Evolutionary conservation across 2,113 vertebrate genomes (phyloP), one percentile per base, ranked within the genome.

Genomic region (Pituophis catenifer): DNA sequence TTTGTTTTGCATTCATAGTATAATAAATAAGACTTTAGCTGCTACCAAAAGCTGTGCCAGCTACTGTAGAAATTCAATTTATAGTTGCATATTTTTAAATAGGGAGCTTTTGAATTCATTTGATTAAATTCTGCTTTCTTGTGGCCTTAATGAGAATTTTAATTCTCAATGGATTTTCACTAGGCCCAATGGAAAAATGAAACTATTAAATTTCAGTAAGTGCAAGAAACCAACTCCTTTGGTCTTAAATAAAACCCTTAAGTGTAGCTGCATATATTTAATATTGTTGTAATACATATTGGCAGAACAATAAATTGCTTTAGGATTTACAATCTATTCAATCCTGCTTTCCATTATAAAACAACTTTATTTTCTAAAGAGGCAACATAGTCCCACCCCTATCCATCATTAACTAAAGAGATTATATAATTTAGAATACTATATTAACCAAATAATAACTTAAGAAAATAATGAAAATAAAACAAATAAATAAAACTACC

Each of bases 101-200:
- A 93, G 90, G 0, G 0, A 96, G 94, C 94, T 95, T 95, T 92
- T 13, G 95, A 91, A 23, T 94, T 93, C 87, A 92, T 96, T 97
- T 97, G 95, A 97, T 97, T 97, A 96, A 96, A 97, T 96, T 96
- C 94, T 95, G 94, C 95, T 97, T 97, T 97, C 95, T 94, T 89
- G 88, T 93, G 94, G 93, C 94, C 95, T 96, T 97, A 96, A 97
- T 97, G 96, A 96, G 96, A 96, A 96, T 96, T 96, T 95, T 96
- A 96, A 96, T 96, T 96, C 96, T 95, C 96, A 75, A 91, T 96
- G 95, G 96, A 91, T 93, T 97, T 96, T 96, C 95, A 90, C 91
- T 94, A 95, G 94, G 94, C 89, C 86, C 91, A 93, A 95, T 96
- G 95, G 96, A 97, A 96, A 96, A 94, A 96, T 94, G 88, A 96